Base-by-base conservation (phyloP, 2,797 vertebrate species). In the Etheostoma nigrum region DNA sequence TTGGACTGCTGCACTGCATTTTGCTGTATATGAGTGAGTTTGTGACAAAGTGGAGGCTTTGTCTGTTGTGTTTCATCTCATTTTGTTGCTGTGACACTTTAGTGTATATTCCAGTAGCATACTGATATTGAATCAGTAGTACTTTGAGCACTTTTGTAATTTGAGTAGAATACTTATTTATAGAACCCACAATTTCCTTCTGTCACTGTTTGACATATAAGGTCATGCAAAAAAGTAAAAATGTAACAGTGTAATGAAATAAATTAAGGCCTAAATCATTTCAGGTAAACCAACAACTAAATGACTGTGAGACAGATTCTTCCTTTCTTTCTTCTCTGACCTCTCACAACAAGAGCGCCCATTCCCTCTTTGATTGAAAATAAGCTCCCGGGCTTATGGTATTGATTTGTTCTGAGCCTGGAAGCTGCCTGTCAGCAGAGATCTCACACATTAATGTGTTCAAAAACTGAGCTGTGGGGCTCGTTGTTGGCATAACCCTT, bases 361-460 rank as follows among this genome's bases (percentile, higher is more conserved):
- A 45, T 61, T 77, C 44, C 60, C 27, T 69, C 55, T 75, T 47
- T 81, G 73, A 80, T 79, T 78, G 65, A 69, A 76, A 80, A 77
- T 73, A 76, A 72, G 18, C 81, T 89, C 67, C 49, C 18, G 58
- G 63, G 82, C 66, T 84, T 54, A 61, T 59, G 8, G 19, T 83
- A 93, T 90, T 87, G 90, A 90, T 93, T 88, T 81, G 57, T 81
- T 85, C 79, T 79, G 67, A 88, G 83, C 59, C 77, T 74, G 70
- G 64, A 83, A 68, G 79, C 87, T 58, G 70, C 69, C 71, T 74
- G 79, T 83, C 76, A 76, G 74, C 66, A 60, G 47, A 53, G 52
- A 58, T 82, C 66, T 80, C 57, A 23, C 70, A 67, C 55, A n/a
- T 64, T 71, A 66, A 81, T 54, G 49, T 73, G 76, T 65, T 42